These are phyloP conservation scores for Elegia similella DNA, from an alignment of 2,888 invertebrate genomes.

Conservation along the genomic window DNA sequence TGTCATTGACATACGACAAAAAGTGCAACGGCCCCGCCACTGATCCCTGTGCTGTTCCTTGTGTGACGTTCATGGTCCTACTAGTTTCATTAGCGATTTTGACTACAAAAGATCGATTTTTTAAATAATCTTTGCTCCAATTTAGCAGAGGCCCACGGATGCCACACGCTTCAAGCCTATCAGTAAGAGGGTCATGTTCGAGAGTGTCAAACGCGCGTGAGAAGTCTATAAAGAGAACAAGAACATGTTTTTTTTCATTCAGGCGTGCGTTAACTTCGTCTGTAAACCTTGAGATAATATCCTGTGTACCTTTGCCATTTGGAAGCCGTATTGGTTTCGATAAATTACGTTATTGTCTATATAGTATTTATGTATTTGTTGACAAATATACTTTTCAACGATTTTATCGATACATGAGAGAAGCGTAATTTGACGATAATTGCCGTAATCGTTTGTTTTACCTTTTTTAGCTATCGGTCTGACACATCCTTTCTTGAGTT, in stretches of 20 bases:
- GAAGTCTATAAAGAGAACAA: neutral
- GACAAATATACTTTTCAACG: neutral
- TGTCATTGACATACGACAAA: too few relatives aligned
- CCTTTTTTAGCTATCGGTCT: neutral
- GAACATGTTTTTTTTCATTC: neutral
- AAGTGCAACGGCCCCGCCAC: too few relatives aligned
- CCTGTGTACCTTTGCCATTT: neutral
- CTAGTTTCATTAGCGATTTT: too few relatives aligned
- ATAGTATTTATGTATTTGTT: neutral
- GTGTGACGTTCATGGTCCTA: too few relatives aligned
- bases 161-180: neutral
- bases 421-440: neutral
- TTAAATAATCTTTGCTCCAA: too few relatives aligned
- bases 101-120: too few relatives aligned
- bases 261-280: neutral
- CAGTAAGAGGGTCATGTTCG: neutral
- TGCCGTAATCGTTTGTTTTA: neutral
- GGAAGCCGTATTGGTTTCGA: neutral
- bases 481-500: too few relatives aligned
- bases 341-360: neutral
- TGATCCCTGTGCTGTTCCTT: too few relatives aligned
- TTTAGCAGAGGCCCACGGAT: neutral
- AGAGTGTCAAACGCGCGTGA: neutral
- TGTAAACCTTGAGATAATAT: neutral
- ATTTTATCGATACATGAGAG: neutral